Base-by-base conservation (phyloP, 2,113 vertebrate genomes). In the Hippocampus comes region DNA sequence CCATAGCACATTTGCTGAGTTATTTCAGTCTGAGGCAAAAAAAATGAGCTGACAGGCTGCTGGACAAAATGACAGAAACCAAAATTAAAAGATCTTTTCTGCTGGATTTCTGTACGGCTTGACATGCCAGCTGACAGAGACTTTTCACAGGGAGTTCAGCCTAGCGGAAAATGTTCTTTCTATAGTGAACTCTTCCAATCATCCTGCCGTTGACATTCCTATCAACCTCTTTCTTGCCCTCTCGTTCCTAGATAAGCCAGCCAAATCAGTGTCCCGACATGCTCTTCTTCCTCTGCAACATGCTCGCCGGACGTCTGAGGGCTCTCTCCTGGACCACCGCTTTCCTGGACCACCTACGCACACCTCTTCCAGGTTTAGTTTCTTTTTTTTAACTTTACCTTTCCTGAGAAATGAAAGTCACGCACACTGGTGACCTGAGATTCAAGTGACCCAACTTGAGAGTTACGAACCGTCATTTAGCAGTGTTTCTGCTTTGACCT, bases 211-310 rank as follows among this genome's bases (percentile, higher is more conserved):
- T 41, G n/a, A 15, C 46, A 11, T 68, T 59, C 68, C 18, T 75
- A 30, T 53, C n/a, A 42, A 41, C 17, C 21, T 67, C 25, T 59
- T 9, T 72, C 21, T 17, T 48, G 42, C 42, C 63, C 11, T 64
- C 14, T 27, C 43, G 53, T 72, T 42, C 73, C 23, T 59, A 98
- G 97, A 84, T 98, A 69, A 89, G 90, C 8, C 92, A 94, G 74
- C 93, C 94, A 2, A 86, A 72, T 0, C 89, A 78, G 77, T 94
- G 93, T 63, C 94, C 94, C 0, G 90, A 93, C 63, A 89, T 96
- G 86, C 90, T 96, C 30, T 90, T 95, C 77, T 97, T 98, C 88
- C 93, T 99, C 51, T 95, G 95, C 82, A 91, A 88, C 41, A 92
- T 98, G 76, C 91, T 97, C 20, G 89, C 92, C 61, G 95, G 93